Percentiles rank a stretch among this genome's conserved stretches.
Conservation (phyloP, 1,140 invertebrate genomes). For the Drosophila varians region DNA sequence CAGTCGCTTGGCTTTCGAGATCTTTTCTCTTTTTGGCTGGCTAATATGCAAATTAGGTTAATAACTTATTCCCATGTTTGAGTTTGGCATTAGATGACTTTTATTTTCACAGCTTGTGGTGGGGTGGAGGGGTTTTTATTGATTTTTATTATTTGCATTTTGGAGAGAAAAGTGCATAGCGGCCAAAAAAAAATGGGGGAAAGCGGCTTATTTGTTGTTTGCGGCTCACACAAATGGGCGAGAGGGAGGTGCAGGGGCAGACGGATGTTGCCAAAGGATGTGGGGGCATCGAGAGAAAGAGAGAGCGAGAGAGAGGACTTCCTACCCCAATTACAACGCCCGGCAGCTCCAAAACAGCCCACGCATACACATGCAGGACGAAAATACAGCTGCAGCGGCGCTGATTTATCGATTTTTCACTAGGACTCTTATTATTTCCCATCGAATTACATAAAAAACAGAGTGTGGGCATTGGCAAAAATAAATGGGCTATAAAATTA, state of each 20-base stretch:
- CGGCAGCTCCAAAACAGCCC: slow-evolving; percentile 53
- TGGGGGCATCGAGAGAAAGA: neutral
- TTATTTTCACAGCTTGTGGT: slow-evolving; percentile 52
- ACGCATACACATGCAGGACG: slow-evolving; percentile 59
- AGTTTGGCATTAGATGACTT: slow-evolving; percentile 51
- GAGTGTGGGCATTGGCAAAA: neutral
- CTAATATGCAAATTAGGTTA: slow-evolving; percentile 67
- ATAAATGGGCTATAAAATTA: slow-evolving; percentile 19
- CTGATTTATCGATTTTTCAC: slow-evolving; percentile 80
- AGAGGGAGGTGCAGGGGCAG: neutral
- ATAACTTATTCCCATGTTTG: slow-evolving; percentile 69
- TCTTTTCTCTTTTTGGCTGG: slow-evolving; percentile 16
- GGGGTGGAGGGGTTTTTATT: slow-evolving; percentile 61
- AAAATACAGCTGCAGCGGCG: slow-evolving; percentile 68
- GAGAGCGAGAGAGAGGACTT: slow-evolving; percentile 19
- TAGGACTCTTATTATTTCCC: slow-evolving; percentile 24
- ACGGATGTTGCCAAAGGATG: neutral
- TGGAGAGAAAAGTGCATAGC: slow-evolving; percentile 41
- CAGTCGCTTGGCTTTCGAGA: neutral
- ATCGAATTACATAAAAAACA: slow-evolving; percentile 66
- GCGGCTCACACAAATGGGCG: slow-evolving; percentile 32
- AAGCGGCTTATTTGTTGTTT: slow-evolving; percentile 53
- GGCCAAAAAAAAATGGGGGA: slow-evolving; percentile 43
- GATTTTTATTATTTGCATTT: slow-evolving; percentile 72
- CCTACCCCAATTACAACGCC: slow-evolving; percentile 61